phyloP scores from a whole-genome alignment of 1,140 invertebrate species.

The Holotrichia oblita region DNA sequence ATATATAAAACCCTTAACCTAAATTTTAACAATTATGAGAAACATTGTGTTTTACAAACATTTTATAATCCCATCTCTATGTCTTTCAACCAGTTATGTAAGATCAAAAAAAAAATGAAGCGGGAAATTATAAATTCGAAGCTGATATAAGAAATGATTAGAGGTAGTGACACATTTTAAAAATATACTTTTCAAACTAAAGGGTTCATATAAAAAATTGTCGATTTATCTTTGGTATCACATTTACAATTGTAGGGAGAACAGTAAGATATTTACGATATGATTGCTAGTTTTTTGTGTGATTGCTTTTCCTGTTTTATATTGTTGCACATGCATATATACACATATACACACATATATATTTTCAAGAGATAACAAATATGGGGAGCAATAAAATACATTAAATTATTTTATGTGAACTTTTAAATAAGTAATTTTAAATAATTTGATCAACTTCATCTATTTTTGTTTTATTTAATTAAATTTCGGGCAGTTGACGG shows the following conservation, averaged over 20 bases:
- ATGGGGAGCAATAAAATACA: too few relatives aligned
- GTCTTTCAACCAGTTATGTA: neutral
- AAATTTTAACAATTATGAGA: constrained; percentile 4
- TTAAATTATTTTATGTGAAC: too few relatives aligned
- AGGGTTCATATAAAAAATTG: neutral
- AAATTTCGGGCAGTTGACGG: too few relatives aligned
- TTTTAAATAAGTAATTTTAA: too few relatives aligned
- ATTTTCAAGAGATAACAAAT: too few relatives aligned
- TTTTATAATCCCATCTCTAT: neutral
- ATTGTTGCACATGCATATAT: too few relatives aligned
- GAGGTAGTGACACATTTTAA: neutral
- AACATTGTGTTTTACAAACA: neutral
- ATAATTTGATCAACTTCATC: too few relatives aligned
- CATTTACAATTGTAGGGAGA: constrained; percentile 10
- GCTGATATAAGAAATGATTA: neutral
- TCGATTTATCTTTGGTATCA: constrained; percentile 22
- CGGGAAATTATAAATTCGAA: neutral
- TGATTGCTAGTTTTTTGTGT: neutral
- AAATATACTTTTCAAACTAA: neutral
- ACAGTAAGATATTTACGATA: constrained; percentile 19
- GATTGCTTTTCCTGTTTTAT: too few relatives aligned
- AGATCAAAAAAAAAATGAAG: neutral
- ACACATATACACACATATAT: too few relatives aligned
- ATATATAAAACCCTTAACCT: constrained; percentile 34
- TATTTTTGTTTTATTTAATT: too few relatives aligned